Base-by-base conservation (phyloP, 1,140 invertebrate genomes). In the Berghia stephanieae region DNA sequence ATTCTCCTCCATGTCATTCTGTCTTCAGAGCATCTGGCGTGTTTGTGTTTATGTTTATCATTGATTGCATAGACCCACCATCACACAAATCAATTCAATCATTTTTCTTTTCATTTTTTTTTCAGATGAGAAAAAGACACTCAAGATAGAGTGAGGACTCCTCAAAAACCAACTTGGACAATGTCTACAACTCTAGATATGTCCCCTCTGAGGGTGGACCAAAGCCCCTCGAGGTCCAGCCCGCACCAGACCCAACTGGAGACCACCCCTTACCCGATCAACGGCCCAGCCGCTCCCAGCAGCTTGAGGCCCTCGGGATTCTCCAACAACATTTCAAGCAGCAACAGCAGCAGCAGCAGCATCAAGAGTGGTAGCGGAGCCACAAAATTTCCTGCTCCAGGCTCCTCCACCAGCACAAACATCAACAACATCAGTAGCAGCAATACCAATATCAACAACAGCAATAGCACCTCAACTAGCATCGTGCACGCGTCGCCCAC, bases 181-280 rank as follows among this genome's bases (percentile, higher is more conserved):
- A 76, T 76, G 74, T 76, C 74, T 13, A 31, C 74, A 3, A 38
- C 63, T 6, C 46, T 68, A 49, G 63, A 76, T 52, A 36, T 68
- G 27, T 76, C 74, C 24, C 74, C 74, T n/a, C 42, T 75, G 36
- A 68, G 68, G 38, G 31, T 68, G 24, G 74, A 76, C 42, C 36
- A 60, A 40, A 34, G 60, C 10, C 43, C 72, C 13, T 4, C 72
- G 21, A 60, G 52, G 13, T 60, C 74, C 1, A 67, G 60, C 31
- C 74, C 74, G 10, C 73, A 76, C 44, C 40, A 43, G 1, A 49
- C 74, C 3, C 63, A 60, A 1, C 16, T 68, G 63, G 36, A 27
- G 10, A 13, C 60, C 42, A 49, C 74, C 6, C 43, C 57, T 21
- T 31, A 63, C 57, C 8, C 57, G 8, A 27, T 31, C 13, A 63